These are phyloP conservation scores for Myotis planiceps DNA, from an alignment of 2,797 vertebrate genomes.

Conservation along the genomic window DNA sequence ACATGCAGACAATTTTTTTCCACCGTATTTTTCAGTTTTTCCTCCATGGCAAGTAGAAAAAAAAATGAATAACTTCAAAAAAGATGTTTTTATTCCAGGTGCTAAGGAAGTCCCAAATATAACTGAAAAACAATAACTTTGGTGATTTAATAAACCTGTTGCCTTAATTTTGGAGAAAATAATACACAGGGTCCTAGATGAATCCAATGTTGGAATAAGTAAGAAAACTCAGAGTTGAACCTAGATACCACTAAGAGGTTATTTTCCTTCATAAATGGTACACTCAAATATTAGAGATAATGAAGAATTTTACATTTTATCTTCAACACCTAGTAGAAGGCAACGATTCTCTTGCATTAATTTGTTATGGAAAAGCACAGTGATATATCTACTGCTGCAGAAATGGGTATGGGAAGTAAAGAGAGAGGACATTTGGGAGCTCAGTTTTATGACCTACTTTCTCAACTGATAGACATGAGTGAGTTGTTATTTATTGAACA, in stretches of 20 bases:
- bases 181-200: neutral
- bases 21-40: conserved; percentile 68
- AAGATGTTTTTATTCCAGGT: conserved; percentile 30
- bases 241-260: neutral
- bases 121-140: conserved; percentile 24
- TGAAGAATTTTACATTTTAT: conserved; percentile 24
- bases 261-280: conserved; percentile 45
- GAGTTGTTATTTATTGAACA: neutral
- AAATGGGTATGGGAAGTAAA: neutral
- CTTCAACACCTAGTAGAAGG: neutral
- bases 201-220: neutral
- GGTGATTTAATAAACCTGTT: neutral
- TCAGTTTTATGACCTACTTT: conserved; percentile 26
- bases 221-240: neutral
- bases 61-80: neutral
- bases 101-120: conserved; percentile 27
- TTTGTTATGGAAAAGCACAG: conserved; percentile 26
- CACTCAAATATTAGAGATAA: neutral
- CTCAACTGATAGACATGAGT: neutral
- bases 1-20: conserved; percentile 55
- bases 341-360: neutral
- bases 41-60: conserved; percentile 43
- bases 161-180: neutral
- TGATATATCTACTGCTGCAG: neutral
- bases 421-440: neutral